Evolutionary conservation across 2,113 vertebrate genomes (phyloP).

Genomic region (Ceratotherium simum): DNA sequence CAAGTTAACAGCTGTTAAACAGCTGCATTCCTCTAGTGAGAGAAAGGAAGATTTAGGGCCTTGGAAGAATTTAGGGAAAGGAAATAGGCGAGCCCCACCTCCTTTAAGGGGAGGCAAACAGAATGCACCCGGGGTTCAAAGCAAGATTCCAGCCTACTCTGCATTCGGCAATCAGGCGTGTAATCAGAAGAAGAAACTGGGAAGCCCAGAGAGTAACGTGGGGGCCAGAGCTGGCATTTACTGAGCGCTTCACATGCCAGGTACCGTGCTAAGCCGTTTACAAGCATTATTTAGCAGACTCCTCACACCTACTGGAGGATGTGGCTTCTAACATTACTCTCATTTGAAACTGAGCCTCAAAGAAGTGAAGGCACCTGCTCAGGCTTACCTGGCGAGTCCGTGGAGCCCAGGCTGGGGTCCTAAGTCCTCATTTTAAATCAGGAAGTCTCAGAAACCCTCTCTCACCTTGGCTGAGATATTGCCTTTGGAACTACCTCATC

Average conservation of each 20-base stretch:
- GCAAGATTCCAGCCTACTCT: not conserved
- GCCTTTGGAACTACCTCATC: no score
- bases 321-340: not conserved
- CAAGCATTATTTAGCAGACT: not conserved
- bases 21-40: slow-evolving; percentile 49
- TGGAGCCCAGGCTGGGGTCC: not conserved
- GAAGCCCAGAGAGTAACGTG: not conserved
- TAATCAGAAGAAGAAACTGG: not conserved
- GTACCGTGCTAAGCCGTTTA: not conserved
- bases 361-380: not conserved
- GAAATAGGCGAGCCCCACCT: not conserved
- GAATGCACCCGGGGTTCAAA: not conserved
- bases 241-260: not conserved
- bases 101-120: not conserved
- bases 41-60: not conserved
- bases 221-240: not conserved
- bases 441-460: not conserved
- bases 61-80: not conserved
- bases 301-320: not conserved
- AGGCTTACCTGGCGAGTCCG: not conserved
- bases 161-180: not conserved
- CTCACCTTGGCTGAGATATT: not conserved
- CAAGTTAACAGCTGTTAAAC: slow-evolving; percentile 65
- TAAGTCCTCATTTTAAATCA: not conserved
- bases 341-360: not conserved